phyloP scores from a whole-genome alignment of 2,797 vertebrate genomes.

The Melanotaenia maccullochi region DNA sequence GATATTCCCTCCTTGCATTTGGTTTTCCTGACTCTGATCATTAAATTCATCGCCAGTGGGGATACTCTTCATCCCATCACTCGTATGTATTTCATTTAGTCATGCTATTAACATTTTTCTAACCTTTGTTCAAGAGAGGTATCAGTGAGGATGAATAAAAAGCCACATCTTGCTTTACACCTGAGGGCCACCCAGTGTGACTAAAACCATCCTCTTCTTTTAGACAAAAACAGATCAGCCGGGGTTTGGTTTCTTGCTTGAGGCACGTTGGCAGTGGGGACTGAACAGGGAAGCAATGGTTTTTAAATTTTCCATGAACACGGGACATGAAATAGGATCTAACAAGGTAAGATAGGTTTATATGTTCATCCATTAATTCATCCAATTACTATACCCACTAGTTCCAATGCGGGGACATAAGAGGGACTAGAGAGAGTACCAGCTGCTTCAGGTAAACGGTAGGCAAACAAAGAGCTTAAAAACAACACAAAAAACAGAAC shows the following conservation, averaged over 20 bases:
- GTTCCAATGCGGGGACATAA: no score
- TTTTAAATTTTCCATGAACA: not conserved
- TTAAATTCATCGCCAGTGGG: constrained; percentile 57
- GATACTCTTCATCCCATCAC: constrained; percentile 31
- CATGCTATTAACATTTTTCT: constrained; percentile 54
- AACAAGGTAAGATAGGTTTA: not conserved
- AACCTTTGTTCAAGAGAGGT: constrained; percentile 58
- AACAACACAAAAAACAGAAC: no score
- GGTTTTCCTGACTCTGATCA: constrained; percentile 56
- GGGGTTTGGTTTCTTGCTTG: constrained; percentile 13
- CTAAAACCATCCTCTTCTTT: constrained; percentile 26
- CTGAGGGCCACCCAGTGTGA: constrained; percentile 26
- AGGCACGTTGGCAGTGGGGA: constrained; percentile 21
- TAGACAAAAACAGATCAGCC: constrained; percentile 9
- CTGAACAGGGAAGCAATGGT: not conserved
- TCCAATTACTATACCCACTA: no score
- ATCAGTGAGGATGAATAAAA: constrained; percentile 26
- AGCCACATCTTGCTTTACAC: constrained; percentile 31
- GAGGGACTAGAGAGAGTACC: no score
- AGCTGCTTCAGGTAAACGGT: no score
- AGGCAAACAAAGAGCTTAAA: no score
- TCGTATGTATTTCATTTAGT: constrained; percentile 60
- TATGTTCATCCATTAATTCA: no score
- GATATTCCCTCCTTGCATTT: constrained; percentile 43
- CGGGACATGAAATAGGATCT: constrained; percentile 1